phyloP scores from a whole-genome alignment of 2,113 vertebrate species.

The Myrmecobius fasciatus region DNA sequence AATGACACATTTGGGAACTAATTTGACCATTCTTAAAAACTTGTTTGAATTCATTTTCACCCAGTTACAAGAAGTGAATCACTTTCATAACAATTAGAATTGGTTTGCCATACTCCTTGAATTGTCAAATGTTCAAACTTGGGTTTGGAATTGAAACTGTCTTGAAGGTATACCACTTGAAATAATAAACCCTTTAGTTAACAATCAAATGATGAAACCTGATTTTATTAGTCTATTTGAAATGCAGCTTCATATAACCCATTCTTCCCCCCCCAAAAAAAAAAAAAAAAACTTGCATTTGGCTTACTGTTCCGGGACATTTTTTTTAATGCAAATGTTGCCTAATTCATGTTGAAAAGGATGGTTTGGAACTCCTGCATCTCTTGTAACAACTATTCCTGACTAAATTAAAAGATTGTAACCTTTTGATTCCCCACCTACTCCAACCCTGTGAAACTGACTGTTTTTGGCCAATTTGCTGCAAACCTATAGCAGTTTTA shows the following conservation, averaged over 20 bases:
- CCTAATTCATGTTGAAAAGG: neutral
- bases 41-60: neutral
- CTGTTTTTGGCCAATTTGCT: neutral
- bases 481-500: neutral
- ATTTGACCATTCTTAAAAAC: neutral
- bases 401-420: neutral
- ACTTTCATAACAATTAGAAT: neutral
- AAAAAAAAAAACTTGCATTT: neutral
- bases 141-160: neutral
- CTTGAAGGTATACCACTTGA: neutral
- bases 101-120: neutral
- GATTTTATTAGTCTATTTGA: constrained; percentile 3
- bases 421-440: neutral
- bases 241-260: neutral
- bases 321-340: neutral
- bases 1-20: neutral
- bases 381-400: neutral
- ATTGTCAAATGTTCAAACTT: neutral
- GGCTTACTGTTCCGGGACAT: neutral
- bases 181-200: neutral
- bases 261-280: neutral
- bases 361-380: neutral
- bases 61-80: neutral
- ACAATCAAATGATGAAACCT: constrained; percentile 17
- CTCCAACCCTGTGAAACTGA: neutral